Conservation (phyloP, 2,797 vertebrate species). For the Ispidina picta region DNA sequence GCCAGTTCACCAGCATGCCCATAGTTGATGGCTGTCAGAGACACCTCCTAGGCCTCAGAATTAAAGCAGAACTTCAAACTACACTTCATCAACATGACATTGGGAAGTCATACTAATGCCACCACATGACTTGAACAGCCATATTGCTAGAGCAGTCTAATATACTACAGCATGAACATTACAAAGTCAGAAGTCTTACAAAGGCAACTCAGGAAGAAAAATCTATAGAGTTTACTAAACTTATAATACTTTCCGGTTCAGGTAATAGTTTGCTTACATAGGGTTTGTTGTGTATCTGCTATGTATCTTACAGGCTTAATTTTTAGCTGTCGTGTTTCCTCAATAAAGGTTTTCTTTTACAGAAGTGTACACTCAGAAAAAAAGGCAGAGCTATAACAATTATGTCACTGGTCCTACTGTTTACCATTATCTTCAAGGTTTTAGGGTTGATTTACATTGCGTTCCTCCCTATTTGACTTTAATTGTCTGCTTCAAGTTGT, state of each 20-base stretch:
- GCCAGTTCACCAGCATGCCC: neutral
- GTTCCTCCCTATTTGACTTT: constrained; percentile 70
- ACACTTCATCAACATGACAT: rapidly evolving
- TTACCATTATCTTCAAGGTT: constrained; percentile 59
- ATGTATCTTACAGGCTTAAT: neutral
- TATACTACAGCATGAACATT: neutral
- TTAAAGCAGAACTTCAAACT: neutral
- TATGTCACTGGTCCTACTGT: constrained; percentile 6
- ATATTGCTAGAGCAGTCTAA: rapidly evolving
- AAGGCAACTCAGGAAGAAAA: neutral
- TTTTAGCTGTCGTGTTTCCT: neutral
- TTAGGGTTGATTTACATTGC: constrained; percentile 64
- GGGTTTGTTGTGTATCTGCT: neutral
- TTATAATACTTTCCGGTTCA: neutral
- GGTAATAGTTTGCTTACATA: neutral
- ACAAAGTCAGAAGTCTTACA: neutral
- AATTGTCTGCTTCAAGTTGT: constrained; percentile 74
- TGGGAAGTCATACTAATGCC: neutral
- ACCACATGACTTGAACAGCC: neutral
- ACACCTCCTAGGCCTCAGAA: neutral
- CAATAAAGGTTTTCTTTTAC: neutral
- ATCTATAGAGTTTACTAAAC: neutral
- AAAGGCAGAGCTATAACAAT: constrained; percentile 18
- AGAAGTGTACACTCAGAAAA: neutral
- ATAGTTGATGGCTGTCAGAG: neutral